Conservation (phyloP, 2,797 vertebrate species). For the Lepilemur septentrionalis region DNA sequence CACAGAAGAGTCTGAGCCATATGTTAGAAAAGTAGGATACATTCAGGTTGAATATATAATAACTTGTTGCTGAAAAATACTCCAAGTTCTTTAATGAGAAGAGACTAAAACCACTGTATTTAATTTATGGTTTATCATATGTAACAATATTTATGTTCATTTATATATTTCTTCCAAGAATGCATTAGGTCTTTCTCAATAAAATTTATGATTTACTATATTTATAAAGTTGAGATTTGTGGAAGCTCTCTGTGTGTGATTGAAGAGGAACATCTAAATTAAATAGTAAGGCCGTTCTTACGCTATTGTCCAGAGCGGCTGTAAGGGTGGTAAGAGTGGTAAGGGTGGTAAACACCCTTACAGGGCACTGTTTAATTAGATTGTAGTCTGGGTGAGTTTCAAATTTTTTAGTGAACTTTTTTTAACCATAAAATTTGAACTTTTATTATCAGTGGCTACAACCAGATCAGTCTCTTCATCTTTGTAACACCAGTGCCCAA, state of each 20-base stretch:
- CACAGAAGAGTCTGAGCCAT: background rate
- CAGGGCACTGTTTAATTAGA: background rate
- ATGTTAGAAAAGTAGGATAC: background rate
- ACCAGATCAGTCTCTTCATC: background rate
- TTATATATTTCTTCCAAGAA: background rate
- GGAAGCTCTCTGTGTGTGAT: background rate
- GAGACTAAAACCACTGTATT: background rate
- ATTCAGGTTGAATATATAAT: background rate
- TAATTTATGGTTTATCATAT: background rate
- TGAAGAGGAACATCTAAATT: background rate
- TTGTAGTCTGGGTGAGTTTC: background rate
- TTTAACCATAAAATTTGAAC: background rate
- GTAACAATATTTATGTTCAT: background rate
- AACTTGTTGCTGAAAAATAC: background rate
- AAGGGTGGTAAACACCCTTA: background rate
- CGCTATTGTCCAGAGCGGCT: background rate
- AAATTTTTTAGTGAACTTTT: background rate
- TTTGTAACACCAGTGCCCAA: background rate
- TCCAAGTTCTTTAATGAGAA: background rate
- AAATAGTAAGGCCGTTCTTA: background rate
- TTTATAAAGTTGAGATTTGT: background rate
- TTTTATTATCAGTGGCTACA: background rate
- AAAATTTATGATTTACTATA: background rate
- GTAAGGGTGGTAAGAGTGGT: background rate
- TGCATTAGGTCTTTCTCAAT: background rate